Percentiles rank a stretch among this genome's conserved stretches.
phyloP scores from a whole-genome alignment of 2,888 invertebrate species.

The Pteria penguin region DNA sequence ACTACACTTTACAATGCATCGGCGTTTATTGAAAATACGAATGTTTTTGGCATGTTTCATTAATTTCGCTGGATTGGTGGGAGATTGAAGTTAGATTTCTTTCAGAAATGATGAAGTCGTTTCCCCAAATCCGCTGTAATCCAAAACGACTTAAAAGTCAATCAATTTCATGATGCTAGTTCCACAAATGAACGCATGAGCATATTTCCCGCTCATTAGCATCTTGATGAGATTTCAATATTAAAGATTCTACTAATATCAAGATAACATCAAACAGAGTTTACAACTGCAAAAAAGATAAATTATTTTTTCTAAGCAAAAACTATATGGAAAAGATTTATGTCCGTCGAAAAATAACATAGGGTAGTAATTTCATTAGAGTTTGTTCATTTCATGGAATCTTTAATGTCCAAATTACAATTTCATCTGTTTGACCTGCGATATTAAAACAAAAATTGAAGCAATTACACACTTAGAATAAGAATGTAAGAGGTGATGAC shows the following conservation, averaged over 20 bases:
- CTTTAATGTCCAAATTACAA: too few species aligned
- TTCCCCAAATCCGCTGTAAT: constrained; percentile 32
- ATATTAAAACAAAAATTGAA: too few species aligned
- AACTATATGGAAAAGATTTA: too few species aligned
- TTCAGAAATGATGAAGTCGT: constrained; percentile 26
- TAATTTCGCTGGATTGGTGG: constrained; percentile 33
- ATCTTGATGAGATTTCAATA: constrained; percentile 22
- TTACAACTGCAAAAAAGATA: constrained; percentile 13
- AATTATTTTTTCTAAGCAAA: not conserved
- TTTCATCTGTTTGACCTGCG: too few species aligned
- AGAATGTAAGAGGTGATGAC: too few species aligned
- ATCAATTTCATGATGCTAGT: constrained; percentile 23
- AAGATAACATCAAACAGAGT: constrained; percentile 13
- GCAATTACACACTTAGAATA: too few species aligned
- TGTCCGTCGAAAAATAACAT: too few species aligned
- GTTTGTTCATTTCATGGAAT: too few species aligned
- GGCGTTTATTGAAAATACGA: constrained; percentile 42
- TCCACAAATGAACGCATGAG: constrained; percentile 6
- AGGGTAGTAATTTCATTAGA: too few species aligned
- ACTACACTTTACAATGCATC: constrained; percentile 39
- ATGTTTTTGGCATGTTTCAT: constrained; percentile 48
- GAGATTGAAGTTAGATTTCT: constrained; percentile 25
- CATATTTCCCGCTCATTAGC: constrained; percentile 4
- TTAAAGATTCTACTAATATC: constrained; percentile 3
- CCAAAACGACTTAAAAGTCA: constrained; percentile 40